Conservation (phyloP, 2,888 invertebrate species). For the Neoaliturus tenellus region DNA sequence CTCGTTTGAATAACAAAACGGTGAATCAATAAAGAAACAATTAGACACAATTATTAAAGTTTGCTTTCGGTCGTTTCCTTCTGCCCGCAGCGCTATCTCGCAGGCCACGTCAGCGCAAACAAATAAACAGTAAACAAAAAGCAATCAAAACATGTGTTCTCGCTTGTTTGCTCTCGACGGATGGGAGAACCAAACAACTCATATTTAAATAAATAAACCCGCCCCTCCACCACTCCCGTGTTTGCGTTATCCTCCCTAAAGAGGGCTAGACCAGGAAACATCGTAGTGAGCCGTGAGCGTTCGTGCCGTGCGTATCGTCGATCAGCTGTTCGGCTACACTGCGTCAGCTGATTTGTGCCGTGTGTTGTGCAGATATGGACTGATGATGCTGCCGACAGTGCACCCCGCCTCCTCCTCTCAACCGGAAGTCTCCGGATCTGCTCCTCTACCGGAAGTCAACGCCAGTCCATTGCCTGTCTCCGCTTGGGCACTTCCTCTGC, state of each 20-base stretch:
- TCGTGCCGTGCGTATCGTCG: too few species aligned
- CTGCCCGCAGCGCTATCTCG: conserved; percentile 55
- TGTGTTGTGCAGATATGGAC: conserved; percentile 11
- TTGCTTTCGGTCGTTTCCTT: conserved; percentile 54
- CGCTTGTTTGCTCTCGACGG: conserved; percentile 65
- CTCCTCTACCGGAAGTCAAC: not conserved
- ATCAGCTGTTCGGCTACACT: not conserved
- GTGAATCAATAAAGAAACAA: conserved; percentile 56
- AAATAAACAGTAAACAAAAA: conserved; percentile 68
- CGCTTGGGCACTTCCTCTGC: conserved; percentile 46
- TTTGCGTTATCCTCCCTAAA: conserved; percentile 51
- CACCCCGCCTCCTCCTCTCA: conserved; percentile 27
- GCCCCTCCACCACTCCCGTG: conserved; percentile 51
- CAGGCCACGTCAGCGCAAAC: conserved; percentile 66
- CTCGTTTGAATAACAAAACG: conserved; percentile 54
- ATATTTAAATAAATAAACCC: conserved; percentile 69
- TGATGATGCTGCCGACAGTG: conserved; percentile 37
- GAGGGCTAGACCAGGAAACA: conserved; percentile 52
- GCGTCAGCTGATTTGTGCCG: conserved; percentile 30
- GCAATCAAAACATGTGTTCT: conserved; percentile 69
- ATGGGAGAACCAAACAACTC: conserved; percentile 66
- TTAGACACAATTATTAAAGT: conserved; percentile 54
- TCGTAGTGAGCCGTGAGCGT: conserved; percentile 29
- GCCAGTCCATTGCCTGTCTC: not conserved
- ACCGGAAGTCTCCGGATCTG: not conserved